Evolutionary conservation across 2,797 vertebrate genomes (phyloP).

Genomic region (Coregonus ussuriensis): DNA sequence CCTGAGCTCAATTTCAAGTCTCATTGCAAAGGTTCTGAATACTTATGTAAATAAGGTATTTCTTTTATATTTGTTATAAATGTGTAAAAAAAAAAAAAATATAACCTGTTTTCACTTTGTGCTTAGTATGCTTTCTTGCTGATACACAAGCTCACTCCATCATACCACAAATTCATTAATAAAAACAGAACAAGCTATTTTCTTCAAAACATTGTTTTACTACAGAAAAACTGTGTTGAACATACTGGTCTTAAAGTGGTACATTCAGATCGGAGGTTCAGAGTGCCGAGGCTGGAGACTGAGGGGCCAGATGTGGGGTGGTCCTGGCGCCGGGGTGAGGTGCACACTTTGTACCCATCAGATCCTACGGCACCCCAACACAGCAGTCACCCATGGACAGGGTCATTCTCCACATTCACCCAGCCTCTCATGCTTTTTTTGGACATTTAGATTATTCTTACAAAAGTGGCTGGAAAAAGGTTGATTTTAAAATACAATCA

Average conservation of each 20-base stretch:
- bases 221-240: slow-evolving; percentile 75
- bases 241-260: slow-evolving; percentile 76
- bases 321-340: slow-evolving; percentile 41
- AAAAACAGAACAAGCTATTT: slow-evolving; percentile 37
- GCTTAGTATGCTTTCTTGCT: slow-evolving; percentile 1
- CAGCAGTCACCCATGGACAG: slow-evolving; percentile 28
- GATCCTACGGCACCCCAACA: slow-evolving; percentile 35
- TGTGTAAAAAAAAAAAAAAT: too few relatives aligned
- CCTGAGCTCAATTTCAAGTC: too few relatives aligned
- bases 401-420: slow-evolving; percentile 53
- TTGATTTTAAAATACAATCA: slow-evolving; percentile 82
- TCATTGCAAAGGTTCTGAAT: too few relatives aligned
- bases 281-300: slow-evolving; percentile 67
- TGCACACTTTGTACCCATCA: slow-evolving; percentile 51
- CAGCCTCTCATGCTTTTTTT: slow-evolving; percentile 57
- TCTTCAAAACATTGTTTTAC: slow-evolving; percentile 79
- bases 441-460: slow-evolving; percentile 66
- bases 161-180: background rate
- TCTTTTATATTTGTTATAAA: too few relatives aligned
- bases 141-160: background rate
- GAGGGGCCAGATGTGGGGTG: slow-evolving; percentile 55
- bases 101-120: too few relatives aligned
- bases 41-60: too few relatives aligned
- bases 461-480: slow-evolving; percentile 76
- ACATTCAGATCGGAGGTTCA: slow-evolving; percentile 79